Conservation (phyloP, 2,888 invertebrate genomes). For the Orchestes rusci region DNA sequence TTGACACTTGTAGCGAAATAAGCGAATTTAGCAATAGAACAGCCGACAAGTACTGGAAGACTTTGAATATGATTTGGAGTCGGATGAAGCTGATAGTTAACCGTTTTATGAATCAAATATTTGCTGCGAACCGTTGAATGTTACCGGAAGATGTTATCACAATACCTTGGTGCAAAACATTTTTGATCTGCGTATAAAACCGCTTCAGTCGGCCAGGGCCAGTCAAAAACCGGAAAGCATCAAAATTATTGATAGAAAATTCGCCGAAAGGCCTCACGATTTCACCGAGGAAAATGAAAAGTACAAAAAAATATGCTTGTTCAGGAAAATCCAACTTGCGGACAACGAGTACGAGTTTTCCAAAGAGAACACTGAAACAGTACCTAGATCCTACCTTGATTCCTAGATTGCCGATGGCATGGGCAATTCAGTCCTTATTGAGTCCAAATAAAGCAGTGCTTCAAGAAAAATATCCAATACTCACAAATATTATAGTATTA, state of each 20-base stretch:
- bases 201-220: slow-evolving; percentile 38
- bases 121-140: slow-evolving; percentile 44
- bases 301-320: slow-evolving; percentile 80
- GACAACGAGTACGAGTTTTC: slow-evolving; percentile 91
- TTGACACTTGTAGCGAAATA: slow-evolving; percentile 40
- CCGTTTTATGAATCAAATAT: slow-evolving; percentile 46
- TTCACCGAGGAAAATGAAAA: slow-evolving; percentile 79
- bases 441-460: too few species aligned
- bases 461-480: too few species aligned
- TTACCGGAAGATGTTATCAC: slow-evolving; percentile 44
- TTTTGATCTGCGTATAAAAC: slow-evolving; percentile 41
- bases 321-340: slow-evolving; percentile 74
- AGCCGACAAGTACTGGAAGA: slow-evolving; percentile 43
- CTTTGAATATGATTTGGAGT: slow-evolving; percentile 44
- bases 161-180: slow-evolving; percentile 40
- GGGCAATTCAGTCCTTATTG: slow-evolving; percentile 40
- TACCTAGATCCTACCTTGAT: slow-evolving; percentile 53
- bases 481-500: too few species aligned
- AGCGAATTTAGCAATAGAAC: slow-evolving; percentile 42
- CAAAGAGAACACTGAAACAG: slow-evolving; percentile 64
- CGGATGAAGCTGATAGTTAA: slow-evolving; percentile 42
- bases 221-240: slow-evolving; percentile 33
- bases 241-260: slow-evolving; percentile 42
- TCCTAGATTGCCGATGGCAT: slow-evolving; percentile 41
- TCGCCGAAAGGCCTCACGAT: slow-evolving; percentile 72